Evolutionary conservation across 2,797 vertebrate species (phyloP).

Genomic region (Ispidina picta): DNA sequence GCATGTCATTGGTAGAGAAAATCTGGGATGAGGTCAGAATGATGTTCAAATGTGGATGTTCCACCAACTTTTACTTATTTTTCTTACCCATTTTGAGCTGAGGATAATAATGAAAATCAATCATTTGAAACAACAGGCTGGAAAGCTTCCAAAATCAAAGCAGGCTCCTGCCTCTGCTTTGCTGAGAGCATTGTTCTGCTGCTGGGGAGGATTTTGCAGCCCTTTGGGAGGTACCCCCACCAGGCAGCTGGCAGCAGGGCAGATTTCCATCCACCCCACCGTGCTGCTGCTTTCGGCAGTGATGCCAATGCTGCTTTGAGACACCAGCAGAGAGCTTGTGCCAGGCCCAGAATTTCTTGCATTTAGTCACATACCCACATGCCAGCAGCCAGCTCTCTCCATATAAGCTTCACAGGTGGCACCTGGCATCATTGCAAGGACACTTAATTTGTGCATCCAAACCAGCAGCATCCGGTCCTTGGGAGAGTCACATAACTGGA

Average conservation of each 20-base stretch:
- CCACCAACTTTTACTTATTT: neutral
- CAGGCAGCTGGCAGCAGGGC: neutral
- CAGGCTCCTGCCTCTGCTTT: neutral
- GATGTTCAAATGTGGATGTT: neutral
- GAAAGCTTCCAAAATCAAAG: neutral
- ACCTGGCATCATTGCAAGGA: neutral
- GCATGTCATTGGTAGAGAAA: neutral
- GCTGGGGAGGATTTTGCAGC: neutral
- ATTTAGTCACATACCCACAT: neutral
- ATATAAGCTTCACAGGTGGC: neutral
- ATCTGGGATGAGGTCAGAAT: neutral
- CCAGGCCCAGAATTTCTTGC: neutral
- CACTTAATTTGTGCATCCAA: neutral
- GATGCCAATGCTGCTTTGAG: neutral
- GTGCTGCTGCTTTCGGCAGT: fast-evolving
- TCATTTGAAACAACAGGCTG: neutral
- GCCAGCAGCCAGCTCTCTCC: neutral
- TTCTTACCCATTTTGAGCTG: neutral
- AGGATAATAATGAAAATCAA: neutral
- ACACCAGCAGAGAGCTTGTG: neutral
- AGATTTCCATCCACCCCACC: neutral
- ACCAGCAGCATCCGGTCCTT: fast-evolving
- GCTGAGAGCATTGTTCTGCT: neutral
- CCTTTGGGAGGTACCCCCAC: neutral
- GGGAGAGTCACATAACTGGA: neutral